These are phyloP conservation scores for Tichodroma muraria DNA, from an alignment of 2,113 vertebrate species.

Conservation along the genomic window DNA sequence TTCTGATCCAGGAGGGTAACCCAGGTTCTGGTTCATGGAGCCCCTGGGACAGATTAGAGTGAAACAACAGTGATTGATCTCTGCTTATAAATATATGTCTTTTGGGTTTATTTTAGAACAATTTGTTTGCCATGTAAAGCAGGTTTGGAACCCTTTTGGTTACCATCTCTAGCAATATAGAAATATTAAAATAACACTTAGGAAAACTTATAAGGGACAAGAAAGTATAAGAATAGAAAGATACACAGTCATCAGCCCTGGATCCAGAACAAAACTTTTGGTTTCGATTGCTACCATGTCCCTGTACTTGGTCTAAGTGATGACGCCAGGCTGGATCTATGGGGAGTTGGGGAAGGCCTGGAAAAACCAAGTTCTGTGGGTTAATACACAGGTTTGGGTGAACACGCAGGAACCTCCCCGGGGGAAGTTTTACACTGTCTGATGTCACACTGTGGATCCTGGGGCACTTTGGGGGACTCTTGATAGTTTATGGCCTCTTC, in stretches of 20 bases:
- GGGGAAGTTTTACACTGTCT: not conserved
- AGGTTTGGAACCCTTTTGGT: not conserved
- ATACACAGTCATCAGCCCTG: not conserved
- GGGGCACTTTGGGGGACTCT: not conserved
- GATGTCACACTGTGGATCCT: not conserved
- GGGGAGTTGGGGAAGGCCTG: not conserved
- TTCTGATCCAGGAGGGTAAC: not conserved
- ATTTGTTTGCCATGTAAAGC: not conserved
- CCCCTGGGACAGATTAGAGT: not conserved
- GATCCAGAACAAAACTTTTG: not conserved
- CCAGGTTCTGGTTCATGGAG: not conserved
- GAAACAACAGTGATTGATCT: not conserved
- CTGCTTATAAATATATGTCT: not conserved
- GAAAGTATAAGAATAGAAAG: not conserved
- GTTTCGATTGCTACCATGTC: not conserved
- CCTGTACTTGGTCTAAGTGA: not conserved
- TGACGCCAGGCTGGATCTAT: not conserved
- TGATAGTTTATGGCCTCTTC: not conserved
- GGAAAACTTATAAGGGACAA: not conserved
- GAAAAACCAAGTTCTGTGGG: not conserved
- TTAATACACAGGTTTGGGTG: not conserved
- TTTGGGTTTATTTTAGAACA: not conserved
- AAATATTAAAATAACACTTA: not conserved
- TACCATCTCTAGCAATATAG: not conserved
- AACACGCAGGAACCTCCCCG: not conserved